Evolutionary conservation across 2,797 vertebrate species (phyloP), one percentile per base, ranked within the genome.

Genomic region (Dicrostonyx torquatus): DNA sequence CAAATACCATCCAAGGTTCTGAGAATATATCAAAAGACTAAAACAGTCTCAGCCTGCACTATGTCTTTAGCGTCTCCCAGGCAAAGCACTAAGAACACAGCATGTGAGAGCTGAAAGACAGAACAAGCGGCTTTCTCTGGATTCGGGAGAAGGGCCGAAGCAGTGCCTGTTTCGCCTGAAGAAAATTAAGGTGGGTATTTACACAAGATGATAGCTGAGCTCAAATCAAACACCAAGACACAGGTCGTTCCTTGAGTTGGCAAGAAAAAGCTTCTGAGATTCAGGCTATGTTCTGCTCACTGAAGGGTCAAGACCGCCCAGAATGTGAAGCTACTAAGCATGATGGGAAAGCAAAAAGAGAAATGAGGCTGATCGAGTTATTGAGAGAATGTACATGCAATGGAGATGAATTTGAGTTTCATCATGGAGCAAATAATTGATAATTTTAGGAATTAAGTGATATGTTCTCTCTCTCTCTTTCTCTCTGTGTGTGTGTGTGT

Each of bases 1-100:
- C 93, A 95, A 95, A 94, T 94, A 94, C 77, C 85, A 22, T 95
- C 34, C 77, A 88, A 93, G 80, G 31, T 90, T 73, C 95, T 93
- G 83, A 48, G 88, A 95, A 72, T 92, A 55, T 90, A 95, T 95
- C 93, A 95, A 55, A 55, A 88, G 93, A 95, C 70, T 79, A 83
- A 95, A 93, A 66, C 18, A 90, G 82, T 43, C 24, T n/a, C 26
- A 15, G 78, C 45, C 60, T 76, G 34, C 45, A 87, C 40, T 89
- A 5, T 58, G 82, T 64, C 68, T 86, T 37, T 77, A 95, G n/a
- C 20, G 55, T 95, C 89, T 75, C 31, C 79, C 66, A n/a, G 18
- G 22, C 31, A 92, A 83, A 92, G 20, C 66, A 80, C n/a, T 8
- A 15, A 43, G 13, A 90, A 43, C 64, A 2, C 4, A 53, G 60